Conservation (phyloP, 1,140 invertebrate species). For the Drosophila micromelanica region DNA sequence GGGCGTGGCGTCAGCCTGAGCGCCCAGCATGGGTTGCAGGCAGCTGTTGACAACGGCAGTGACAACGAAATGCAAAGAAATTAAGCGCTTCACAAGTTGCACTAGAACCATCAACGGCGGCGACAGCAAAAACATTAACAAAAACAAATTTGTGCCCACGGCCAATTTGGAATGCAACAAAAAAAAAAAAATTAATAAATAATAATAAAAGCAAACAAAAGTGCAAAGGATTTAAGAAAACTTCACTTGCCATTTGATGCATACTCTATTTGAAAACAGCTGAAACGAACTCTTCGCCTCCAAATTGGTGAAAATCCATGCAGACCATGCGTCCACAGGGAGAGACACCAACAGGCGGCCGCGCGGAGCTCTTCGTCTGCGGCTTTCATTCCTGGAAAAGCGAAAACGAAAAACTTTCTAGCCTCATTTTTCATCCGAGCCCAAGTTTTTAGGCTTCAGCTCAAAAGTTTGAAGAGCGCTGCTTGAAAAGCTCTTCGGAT, state of each 20-base stretch:
- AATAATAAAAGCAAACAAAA: constrained; percentile 38
- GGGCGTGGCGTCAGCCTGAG: constrained; percentile 16
- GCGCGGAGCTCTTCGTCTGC: constrained; percentile 7
- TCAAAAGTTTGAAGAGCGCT: constrained; percentile 50
- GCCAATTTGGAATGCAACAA: constrained; percentile 47
- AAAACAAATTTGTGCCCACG: constrained; percentile 20
- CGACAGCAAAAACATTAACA: constrained; percentile 10
- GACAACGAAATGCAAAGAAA: constrained; percentile 80
- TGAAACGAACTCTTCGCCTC: neutral
- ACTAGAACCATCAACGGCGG: constrained; percentile 37
- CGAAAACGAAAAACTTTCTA: constrained; percentile 51
- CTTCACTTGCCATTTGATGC: constrained; percentile 7
- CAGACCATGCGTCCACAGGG: neutral
- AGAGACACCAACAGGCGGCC: neutral
- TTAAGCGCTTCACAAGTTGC: constrained; percentile 75
- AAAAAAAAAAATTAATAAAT: constrained; percentile 8
- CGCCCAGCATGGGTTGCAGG: constrained; percentile 12
- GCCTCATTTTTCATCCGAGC: constrained; percentile 71
- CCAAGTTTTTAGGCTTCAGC: constrained; percentile 43
- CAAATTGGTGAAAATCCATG: constrained; percentile 6
- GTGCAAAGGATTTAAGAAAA: constrained; percentile 33
- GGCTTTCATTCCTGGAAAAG: constrained; percentile 4
- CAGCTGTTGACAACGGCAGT: constrained; percentile 63
- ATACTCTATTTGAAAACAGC: neutral
- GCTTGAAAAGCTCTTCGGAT: constrained; percentile 11